phyloP scores from a whole-genome alignment of 2,797 vertebrate genomes.

The Sebastes hubbsi region DNA sequence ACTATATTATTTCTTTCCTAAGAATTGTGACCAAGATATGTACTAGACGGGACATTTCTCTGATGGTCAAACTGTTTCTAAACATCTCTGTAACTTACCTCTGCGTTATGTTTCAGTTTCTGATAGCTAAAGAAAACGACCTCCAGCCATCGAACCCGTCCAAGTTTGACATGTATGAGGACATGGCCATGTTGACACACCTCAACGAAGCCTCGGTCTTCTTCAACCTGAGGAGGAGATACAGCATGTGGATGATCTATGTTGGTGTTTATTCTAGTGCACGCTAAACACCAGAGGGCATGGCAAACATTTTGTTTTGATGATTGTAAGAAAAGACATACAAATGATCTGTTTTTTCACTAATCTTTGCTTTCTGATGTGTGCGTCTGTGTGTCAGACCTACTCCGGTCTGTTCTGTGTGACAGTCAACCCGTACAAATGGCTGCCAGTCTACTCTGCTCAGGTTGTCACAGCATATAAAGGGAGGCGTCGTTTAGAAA shows the following conservation, averaged over 20 bases:
- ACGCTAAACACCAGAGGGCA: not conserved
- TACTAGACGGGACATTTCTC: not conserved
- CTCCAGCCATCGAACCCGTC: conserved; percentile 92
- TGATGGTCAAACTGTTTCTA: not conserved
- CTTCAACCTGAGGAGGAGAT: conserved; percentile 90
- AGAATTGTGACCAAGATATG: too few species aligned
- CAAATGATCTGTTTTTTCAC: not conserved
- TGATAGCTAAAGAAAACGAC: conserved; percentile 85
- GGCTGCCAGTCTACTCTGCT: conserved; percentile 90
- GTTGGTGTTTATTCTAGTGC: conserved; percentile 65
- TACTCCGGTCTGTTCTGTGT: conserved; percentile 96
- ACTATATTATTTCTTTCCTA: too few species aligned
- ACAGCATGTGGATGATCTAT: conserved; percentile 96
- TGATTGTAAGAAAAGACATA: not conserved
- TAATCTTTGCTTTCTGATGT: not conserved
- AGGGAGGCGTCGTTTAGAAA: conserved; percentile 88
- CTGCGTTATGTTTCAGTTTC: conserved; percentile 68
- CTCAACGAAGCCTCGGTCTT: conserved; percentile 92
- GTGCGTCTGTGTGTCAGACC: conserved; percentile 76
- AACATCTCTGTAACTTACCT: not conserved
- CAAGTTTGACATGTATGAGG: conserved; percentile 93
- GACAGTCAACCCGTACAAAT: conserved; percentile 95
- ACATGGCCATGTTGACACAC: conserved; percentile 94
- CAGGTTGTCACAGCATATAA: conserved; percentile 88
- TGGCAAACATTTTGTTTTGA: not conserved